Evolutionary conservation across 2,888 invertebrate genomes (phyloP).

Genomic region (Adela reaumurella): DNA sequence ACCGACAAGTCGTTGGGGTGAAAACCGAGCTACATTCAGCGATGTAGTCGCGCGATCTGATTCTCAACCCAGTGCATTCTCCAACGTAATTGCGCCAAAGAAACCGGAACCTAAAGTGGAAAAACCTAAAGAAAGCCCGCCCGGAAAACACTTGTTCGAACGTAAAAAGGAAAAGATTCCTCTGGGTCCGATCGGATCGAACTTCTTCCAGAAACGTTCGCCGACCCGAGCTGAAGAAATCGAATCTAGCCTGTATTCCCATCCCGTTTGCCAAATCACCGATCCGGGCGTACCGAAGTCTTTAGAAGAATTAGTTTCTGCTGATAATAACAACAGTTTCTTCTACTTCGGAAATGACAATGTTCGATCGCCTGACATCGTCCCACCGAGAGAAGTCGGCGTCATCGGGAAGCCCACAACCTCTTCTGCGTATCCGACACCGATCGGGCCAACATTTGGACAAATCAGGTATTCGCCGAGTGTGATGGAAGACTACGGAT

Average conservation of each 20-base stretch:
- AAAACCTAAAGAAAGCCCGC: constrained; percentile 2
- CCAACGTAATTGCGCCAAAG: constrained; percentile 15
- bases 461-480: background rate
- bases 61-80: constrained; percentile 18
- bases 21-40: constrained; percentile 55
- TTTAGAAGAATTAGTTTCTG: background rate
- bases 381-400: background rate
- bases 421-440: background rate
- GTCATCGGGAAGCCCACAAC: constrained; percentile 1
- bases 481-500: background rate
- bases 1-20: constrained; percentile 42
- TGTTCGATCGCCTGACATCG: no score
- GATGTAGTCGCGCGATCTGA: constrained; percentile 58
- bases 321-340: constrained; percentile 11
- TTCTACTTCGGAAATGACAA: constrained; percentile 7
- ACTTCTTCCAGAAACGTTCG: constrained; percentile 13
- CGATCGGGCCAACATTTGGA: background rate
- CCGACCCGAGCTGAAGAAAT: background rate
- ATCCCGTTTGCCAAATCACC: constrained; percentile 2
- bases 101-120: constrained; percentile 15
- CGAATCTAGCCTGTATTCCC: background rate
- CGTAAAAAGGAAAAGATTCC: constrained; percentile 5
- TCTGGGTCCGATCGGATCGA: constrained; percentile 41
- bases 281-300: constrained; percentile 4
- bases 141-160: background rate